Evolutionary conservation across 2,888 invertebrate genomes (phyloP), one percentile per base, ranked within the genome.

Genomic region (Acanthosepion esculentum): DNA sequence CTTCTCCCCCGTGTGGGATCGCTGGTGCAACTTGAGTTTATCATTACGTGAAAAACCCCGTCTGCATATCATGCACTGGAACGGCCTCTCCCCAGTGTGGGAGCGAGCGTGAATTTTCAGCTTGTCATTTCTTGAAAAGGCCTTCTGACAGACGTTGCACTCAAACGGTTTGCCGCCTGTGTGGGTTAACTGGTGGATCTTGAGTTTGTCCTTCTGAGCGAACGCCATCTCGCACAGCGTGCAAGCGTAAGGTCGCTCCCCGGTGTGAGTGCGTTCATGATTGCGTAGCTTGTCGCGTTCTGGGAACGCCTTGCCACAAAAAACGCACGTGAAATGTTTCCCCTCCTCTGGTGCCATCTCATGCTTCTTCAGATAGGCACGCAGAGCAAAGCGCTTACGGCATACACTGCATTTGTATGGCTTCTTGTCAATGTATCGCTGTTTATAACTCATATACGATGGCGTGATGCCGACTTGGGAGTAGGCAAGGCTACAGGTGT

Each of bases 191-290:
- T 93, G 93, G 6, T 93, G 93, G 93, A 93, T 93, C 53, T 93
- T 93, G n/a, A 93, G 48, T 53, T 93, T 93, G n/a, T 93, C 93
- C 53, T 93, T 93, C 93, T 93, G 93, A n/a, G 93, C 93, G 53
- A 93, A 93, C 48, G 93, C 93, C 93, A 93, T 93, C 48, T 93
- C 93, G 50, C 93, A 93, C 48, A 93, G 93, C 93, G 48, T 53
- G 53, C 93, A 93, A 93, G 93, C 50, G 93, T 53, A 93, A 53
- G 93, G 93, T 93, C 93, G 48, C 48, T 93, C 93, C 29, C 93
- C 93, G 48, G 93, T 93, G 93, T 93, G 93, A 48, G 93, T 93
- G 33, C 93, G 93, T 12, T 93, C 93, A 10, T 93, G 93, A 29
- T 93, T 93, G 53, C 93, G 93, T 26, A 93, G 48, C n/a, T 93